Base-by-base conservation (phyloP, 2,888 invertebrate genomes). In the Metopia argyrocephala region DNA sequence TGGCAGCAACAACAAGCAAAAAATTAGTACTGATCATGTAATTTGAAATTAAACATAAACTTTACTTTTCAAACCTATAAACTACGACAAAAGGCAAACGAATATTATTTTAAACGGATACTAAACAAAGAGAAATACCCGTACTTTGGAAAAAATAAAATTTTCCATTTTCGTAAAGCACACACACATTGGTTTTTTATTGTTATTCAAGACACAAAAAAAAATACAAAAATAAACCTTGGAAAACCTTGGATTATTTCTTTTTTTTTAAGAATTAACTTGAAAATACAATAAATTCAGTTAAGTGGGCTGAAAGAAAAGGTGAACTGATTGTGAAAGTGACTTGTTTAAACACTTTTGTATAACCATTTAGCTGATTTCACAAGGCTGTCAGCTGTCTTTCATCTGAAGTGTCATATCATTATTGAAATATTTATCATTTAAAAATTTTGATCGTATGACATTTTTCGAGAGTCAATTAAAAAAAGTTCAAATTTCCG, bases 1-100 rank as follows among this genome's bases (percentile, higher is more conserved):
- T 69, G 68, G 46, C n/a, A n/a, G 2, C n/a, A 15, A 48, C 23
- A 56, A 23, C 23, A 46, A 74, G 27, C 46, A 48, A 48, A 48
- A 20, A 48, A 48, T 20, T 31, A 52, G 61, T 69, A 21, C 54
- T 38, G 68, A 61, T 78, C 64, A 71, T 78, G 78, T 71, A 71
- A 78, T 61, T 78, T 65, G 45, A 71, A 71, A 78, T 78, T 78
- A 52, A 66, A 71, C 45, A 71, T 59, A 78, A 71, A 59, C 65
- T 66, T 66, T 48, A 46, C 46, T 59, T 71, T 66, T 66, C 59
- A 65, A 20, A 15, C n/a, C 5, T 45, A 66, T 65, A 61, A 71
- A 52, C 15, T 18, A 7, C 12, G 5, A 27, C 3, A 57, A n/a
- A n/a, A 50, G 50, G 46, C 25, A 52, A 21, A 57, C 45, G n/a